Base-by-base conservation (phyloP, 1,140 invertebrate species). In the Colletes latitarsis region DNA sequence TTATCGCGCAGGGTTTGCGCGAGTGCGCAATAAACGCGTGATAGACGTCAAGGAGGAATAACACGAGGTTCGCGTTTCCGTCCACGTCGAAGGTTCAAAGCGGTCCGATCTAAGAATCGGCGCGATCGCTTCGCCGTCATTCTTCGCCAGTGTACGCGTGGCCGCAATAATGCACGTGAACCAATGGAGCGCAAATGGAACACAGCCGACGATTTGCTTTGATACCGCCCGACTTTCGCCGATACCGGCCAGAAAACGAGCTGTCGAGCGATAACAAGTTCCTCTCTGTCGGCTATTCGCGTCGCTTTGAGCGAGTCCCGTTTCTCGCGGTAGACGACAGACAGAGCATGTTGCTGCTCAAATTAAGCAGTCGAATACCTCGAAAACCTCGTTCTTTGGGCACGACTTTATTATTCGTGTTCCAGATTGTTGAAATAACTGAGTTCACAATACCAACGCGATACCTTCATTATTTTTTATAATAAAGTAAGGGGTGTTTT, bases 31-130 rank as follows among this genome's bases (percentile, higher is more conserved):
- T 81, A 71, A 84, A 84, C 82, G 66, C 83, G 82, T 67, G 82
- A 85, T 84, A 84, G 82, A 75, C 75, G 82, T 84, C 82, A 67
- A 39, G 67, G 15, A 60, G 77, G 71, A 84, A 76, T 80, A 66
- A 72, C 64, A 19, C 46, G n/a, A 9, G 78, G 53, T 52, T 60
- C 67, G 17, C n/a, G 30, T 70, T 67, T 63, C 46, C 70, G 76
- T 66, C 17, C 43, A 55, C 60, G 81, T 84, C 82, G 76, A 80
- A 76, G 74, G 82, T 73, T 84, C 83, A 85, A 85, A 83, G 75
- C 77, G 58, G n/a, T 49, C 60, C 76, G 66, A 74, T 73, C 71
- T 19, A 12, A 39, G 82, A 82, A 71, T 58, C 60, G 60, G 66
- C 66, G 21, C 53, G 74, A 74, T 72, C 43, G 57, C 55, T 30